Base-by-base conservation (phyloP, 2,888 invertebrate species). In the Trimorus sp. region DNA sequence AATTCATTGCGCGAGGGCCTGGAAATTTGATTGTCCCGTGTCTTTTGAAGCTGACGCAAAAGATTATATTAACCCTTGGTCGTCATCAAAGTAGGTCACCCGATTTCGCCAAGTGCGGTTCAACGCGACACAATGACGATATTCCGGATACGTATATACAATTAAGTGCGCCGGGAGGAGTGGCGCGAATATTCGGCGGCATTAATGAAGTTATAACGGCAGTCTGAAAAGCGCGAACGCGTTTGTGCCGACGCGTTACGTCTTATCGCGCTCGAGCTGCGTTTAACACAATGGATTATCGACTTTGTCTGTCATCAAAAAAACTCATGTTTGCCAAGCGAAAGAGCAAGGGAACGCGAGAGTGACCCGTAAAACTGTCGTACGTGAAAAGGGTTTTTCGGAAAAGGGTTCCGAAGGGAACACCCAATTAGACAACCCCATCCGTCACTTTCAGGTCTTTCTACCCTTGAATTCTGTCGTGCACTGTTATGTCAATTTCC, bases 41-140 rank as follows among this genome's bases (percentile, higher is more conserved):
- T 65, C 56, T 63, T 74, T 65, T 63, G 58, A 65, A 48, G 65
- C 49, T 36, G 12, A 45, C 40, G 59, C 49, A 59, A 75, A 66
- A 48, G 65, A 76, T 76, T 69, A 65, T 77, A 58, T 70, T 77
- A 77, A 59, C 70, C 58, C 58, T 49, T 58, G 58, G 56, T 69
- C 42, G 58, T 37, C 77, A 49, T 63, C 59, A 71, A 71, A 78
- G 71, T 71, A 59, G 78, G 65, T 78, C 78, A 78, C 70, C 58
- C 51, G 51, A 65, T 77, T 77, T 77, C 45, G 49, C 40, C 70
- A 51, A 65, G 49, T 71, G 38, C 59, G 16, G 71, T 65, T 78
- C 59, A 51, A 77, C 49, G 77, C 65, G 71, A 78, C 62, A 76
- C 68, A 68, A 60, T 68, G 62, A 60, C 68, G 68, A 69, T 69